Base-by-base conservation (phyloP, 2,113 vertebrate genomes). In the Leucoraja erinaceus region DNA sequence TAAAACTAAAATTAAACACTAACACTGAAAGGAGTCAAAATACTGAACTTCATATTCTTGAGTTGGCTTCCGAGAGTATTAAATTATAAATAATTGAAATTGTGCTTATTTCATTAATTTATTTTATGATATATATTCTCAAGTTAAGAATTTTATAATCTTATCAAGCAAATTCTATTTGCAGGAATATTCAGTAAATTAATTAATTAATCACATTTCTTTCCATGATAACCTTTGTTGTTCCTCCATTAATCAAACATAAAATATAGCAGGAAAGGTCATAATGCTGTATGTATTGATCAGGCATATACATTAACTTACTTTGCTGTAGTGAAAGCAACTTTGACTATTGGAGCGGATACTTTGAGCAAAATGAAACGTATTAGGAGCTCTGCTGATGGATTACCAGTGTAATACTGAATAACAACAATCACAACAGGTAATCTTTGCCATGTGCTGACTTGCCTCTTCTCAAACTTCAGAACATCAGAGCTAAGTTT, bases 211-310 rank as follows among this genome's bases (percentile, higher is more conserved):
- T 86, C 8, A 31, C 28, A 14, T 18, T 5, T 88, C 83, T 88
- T 66, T 31, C 28, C 83, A 18, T 88, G 83, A 6, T 63, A 63
- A 88, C 0, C 4, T 18, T 63, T 31, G 83, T 56, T 18, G 28
- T 88, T 88, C 59, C 28, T 88, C 59, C 12, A 88, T 63, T 63
- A 81, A 88, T 88, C 83, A 88, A 88, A 88, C n/a, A 31, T 88
- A 63, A 63, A 88, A 66, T 88, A 31, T 12, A 88, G 56, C n/a
- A 63, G 28, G 59, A 61, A 16, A n/a, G 9, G 31, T 2, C 59
- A 31, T 31, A 88, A 88, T 31, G 8, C 12, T n/a, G 2, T 16
- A 86, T 61, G 4, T 61, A n/a, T 86, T 86, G 56, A n/a, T 56
- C 25, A 86, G 25, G 28, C 56, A 88, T 63, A 66, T 66, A 66